Conservation (phyloP, 2,113 vertebrate genomes). For the Syrrhaptes paradoxus region DNA sequence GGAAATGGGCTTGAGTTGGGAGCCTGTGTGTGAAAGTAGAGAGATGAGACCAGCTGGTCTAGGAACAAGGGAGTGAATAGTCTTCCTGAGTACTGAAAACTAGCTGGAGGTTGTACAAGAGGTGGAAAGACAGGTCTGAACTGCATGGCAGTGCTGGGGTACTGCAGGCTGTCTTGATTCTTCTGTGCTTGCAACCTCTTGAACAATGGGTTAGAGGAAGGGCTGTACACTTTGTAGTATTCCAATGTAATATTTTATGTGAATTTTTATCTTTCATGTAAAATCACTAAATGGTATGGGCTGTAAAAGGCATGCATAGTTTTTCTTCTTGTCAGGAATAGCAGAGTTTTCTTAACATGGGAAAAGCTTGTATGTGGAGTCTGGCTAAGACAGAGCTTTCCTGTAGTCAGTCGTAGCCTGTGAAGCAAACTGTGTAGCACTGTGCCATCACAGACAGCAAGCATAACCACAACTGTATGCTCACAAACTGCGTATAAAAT, state of each 20-base stretch:
- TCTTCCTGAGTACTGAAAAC: neutral
- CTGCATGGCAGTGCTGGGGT: neutral
- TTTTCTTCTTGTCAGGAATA: neutral
- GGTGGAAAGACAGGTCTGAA: neutral
- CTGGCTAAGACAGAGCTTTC: neutral
- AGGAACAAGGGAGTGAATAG: neutral
- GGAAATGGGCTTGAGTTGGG: neutral
- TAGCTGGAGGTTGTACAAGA: neutral
- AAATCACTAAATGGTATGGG: neutral
- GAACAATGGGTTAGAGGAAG: neutral
- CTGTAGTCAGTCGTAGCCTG: neutral
- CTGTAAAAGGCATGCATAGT: neutral
- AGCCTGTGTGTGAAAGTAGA: neutral
- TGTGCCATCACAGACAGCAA: neutral
- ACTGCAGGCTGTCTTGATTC: neutral
- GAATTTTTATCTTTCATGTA: neutral
- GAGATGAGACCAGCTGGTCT: neutral
- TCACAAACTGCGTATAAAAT: neutral
- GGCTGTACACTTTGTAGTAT: neutral
- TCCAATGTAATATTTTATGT: neutral
- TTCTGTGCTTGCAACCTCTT: neutral
- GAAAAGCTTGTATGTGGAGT: neutral
- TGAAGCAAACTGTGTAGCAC: neutral
- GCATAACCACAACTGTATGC: neutral
- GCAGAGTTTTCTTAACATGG: neutral